These are phyloP conservation scores for Latrodectus geometricus DNA, from an alignment of 1,140 invertebrate genomes.

Conservation along the genomic window DNA sequence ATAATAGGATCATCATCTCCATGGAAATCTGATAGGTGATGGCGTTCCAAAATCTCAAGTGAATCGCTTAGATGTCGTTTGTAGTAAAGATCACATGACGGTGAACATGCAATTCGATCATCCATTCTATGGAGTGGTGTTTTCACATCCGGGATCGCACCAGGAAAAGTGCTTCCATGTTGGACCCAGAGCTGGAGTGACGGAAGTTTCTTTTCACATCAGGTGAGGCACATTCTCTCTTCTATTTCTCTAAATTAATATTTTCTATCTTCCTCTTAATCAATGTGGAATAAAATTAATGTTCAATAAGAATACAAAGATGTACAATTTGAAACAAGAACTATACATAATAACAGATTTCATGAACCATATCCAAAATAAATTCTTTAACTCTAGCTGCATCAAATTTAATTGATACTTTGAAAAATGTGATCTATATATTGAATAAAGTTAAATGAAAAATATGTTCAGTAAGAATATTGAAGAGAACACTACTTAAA, in stretches of 20 bases:
- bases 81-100: slow-evolving; percentile 73
- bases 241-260: neutral
- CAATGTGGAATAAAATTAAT: slow-evolving; percentile 72
- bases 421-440: no score
- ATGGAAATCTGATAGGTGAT: slow-evolving; percentile 22
- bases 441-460: no score
- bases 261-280: slow-evolving; percentile 66
- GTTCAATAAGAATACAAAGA: no score
- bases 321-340: no score
- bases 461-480: no score
- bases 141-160: slow-evolving; percentile 79
- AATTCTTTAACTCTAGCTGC: no score
- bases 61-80: slow-evolving; percentile 76
- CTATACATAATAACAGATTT: no score
- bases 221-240: slow-evolving; percentile 71
- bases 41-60: slow-evolving; percentile 67
- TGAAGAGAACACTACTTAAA: no score
- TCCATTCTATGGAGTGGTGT: slow-evolving; percentile 79
- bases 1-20: slow-evolving; percentile 20
- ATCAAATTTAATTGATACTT: no score
- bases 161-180: slow-evolving; percentile 64
- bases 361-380: no score
- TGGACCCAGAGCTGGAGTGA: slow-evolving; percentile 24
- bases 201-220: slow-evolving; percentile 30
- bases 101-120: slow-evolving; percentile 77